Evolutionary conservation across 2,113 vertebrate species (phyloP), one percentile per base, ranked within the genome.

Genomic region (Forbesichthys agassizii): DNA sequence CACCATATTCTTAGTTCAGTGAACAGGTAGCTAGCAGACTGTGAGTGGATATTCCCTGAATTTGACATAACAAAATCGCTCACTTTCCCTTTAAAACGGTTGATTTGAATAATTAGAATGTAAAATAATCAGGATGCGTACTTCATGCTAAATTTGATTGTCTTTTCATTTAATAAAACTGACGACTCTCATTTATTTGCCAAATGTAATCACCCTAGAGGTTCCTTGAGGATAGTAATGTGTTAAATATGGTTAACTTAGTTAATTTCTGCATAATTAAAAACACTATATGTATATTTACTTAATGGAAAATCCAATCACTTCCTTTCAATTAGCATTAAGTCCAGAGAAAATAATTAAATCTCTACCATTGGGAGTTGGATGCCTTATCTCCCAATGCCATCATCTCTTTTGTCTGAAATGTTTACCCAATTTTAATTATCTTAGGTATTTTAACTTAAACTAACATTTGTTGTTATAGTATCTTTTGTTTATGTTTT

Each of bases 241-340:
- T 9, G 2, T 48, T 82, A 27, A 77, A 82, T 77, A 79, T 77
- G 72, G 27, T 27, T 27, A 27, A 27, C 49, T 66, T 61, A 47
- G 36, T 54, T 13, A 8, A 54, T 54, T 54, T 13, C 2, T 61
- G 62, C 53, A 48, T 71, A 68, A 72, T 27, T 48, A 7, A 42
- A 42, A 42, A 42, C 4, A 42, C 69, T 58, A 55, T n/a, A 54
- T n/a, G 13, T 48, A 66, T 60, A 9, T 42, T 72, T 18, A 72
- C 27, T 69, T 33, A 20, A 55, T 33, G 11, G 14, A 49, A 48
- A 57, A n/a, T 63, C 27, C 27, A 69, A 20, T 33, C 66, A 65
- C 33, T 58, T 71, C 48, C 33, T 51, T 61, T 20, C 3, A 13
- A 52, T 63, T 75, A 57, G 3, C 3, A 55, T 1, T n/a, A 54